Evolutionary conservation across 2,113 vertebrate genomes (phyloP).

Genomic region (Prochilodus magdalenae): DNA sequence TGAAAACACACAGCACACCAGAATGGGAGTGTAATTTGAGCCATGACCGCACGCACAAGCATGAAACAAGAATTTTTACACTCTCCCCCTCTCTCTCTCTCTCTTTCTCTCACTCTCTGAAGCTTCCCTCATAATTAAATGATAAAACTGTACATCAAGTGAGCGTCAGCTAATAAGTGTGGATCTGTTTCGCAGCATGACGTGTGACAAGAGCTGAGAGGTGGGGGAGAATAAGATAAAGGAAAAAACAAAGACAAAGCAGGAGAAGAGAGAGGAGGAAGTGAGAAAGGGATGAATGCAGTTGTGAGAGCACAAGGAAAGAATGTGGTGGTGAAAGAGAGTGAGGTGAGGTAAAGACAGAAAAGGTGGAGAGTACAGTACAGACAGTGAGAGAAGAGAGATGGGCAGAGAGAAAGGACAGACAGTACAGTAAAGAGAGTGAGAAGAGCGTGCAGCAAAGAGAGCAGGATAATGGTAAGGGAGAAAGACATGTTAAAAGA

Average conservation of each 20-base stretch:
- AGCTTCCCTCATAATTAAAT: slow-evolving; percentile 31
- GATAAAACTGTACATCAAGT: slow-evolving; percentile 14
- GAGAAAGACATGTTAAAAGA: no score
- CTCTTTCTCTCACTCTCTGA: not conserved
- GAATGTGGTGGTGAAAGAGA: no score
- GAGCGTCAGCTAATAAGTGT: slow-evolving; percentile 27
- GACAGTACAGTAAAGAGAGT: not conserved
- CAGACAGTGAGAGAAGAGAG: no score
- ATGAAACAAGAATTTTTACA: not conserved
- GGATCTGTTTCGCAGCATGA: slow-evolving; percentile 9
- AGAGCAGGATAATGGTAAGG: not conserved
- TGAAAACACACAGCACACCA: slow-evolving; percentile 15
- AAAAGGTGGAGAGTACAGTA: not conserved
- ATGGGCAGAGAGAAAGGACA: not conserved
- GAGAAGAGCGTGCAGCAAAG: not conserved
- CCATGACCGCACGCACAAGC: not conserved
- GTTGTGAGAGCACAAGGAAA: not conserved
- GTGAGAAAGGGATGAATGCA: not conserved
- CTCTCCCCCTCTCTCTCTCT: not conserved
- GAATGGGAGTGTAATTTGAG: slow-evolving; percentile 6
- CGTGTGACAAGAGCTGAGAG: not conserved
- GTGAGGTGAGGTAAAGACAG: no score
- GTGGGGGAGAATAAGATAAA: not conserved
- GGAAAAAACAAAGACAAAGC: not conserved
- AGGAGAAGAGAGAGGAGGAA: not conserved